Conservation (phyloP, 2,113 vertebrate species). For the Shinisaurus crocodilurus region DNA sequence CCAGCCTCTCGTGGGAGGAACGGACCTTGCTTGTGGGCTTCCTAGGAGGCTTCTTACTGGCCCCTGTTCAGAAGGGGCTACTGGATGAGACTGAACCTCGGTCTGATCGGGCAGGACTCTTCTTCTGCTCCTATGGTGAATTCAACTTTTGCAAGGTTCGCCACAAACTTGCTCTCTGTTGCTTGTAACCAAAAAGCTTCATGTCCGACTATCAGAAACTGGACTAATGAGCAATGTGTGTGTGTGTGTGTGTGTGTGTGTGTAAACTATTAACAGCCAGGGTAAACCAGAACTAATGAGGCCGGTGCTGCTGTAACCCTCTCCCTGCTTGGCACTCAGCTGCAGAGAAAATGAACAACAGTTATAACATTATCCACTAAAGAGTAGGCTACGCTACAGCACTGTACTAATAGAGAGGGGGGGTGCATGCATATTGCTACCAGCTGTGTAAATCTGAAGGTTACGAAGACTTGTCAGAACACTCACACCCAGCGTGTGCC, state of each 20-base stretch:
- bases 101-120: too few relatives aligned
- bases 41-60: neutral
- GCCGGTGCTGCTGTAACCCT: fast-evolving
- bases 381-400: fast-evolving
- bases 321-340: neutral
- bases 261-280: neutral
- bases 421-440: neutral
- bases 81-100: too few relatives aligned
- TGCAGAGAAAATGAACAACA: neutral
- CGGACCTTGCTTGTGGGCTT: neutral
- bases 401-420: slow-evolving; percentile 32
- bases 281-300: fast-evolving
- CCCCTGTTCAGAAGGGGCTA: too few relatives aligned
- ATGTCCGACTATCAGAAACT: neutral
- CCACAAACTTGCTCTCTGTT: fast-evolving
- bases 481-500: neutral
- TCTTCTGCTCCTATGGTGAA: neutral
- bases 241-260: neutral
- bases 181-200: neutral
- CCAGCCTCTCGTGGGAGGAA: too few relatives aligned
- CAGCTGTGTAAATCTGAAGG: slow-evolving; percentile 12
- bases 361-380: fast-evolving
- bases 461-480: neutral
- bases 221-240: neutral
- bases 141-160: fast-evolving